phyloP scores from a whole-genome alignment of 2,888 invertebrate species.

The Andricus curvator region DNA sequence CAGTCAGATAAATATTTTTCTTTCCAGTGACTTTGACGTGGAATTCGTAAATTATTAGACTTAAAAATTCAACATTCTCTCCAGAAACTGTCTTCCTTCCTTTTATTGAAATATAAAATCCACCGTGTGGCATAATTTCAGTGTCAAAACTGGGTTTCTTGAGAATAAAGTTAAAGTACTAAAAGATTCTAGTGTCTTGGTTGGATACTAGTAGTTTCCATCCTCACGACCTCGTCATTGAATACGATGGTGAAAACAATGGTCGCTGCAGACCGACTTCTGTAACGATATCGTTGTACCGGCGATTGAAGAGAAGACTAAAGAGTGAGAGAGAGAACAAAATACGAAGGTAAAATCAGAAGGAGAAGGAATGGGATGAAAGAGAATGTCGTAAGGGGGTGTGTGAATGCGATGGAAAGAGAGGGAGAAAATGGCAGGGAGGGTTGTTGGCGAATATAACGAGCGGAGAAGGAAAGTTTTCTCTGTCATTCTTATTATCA shows the following conservation, averaged over 20 bases:
- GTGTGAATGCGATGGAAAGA: conserved; percentile 31
- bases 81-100: neutral
- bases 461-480: conserved; percentile 59
- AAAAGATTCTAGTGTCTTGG: conserved; percentile 9
- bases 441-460: conserved; percentile 58
- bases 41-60: too few relatives aligned
- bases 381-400: conserved; percentile 9
- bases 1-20: too few relatives aligned
- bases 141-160: neutral
- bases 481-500: conserved; percentile 50
- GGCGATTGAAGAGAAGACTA: conserved; percentile 61
- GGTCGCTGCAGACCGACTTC: conserved; percentile 59
- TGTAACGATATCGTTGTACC: conserved; percentile 62
- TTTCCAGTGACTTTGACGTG: too few relatives aligned
- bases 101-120: neutral
- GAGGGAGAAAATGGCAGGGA: conserved; percentile 26
- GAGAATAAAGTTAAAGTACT: neutral
- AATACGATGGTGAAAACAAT: conserved; percentile 57
- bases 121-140: neutral
- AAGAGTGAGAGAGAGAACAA: neutral
- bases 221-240: conserved; percentile 34
- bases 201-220: neutral
- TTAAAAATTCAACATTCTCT: neutral
- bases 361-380: conserved; percentile 36
- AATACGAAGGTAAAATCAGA: conserved; percentile 40